These are phyloP conservation scores for Dicerorhinus sumatrensis DNA, from an alignment of 2,113 vertebrate genomes.

Conservation along the genomic window DNA sequence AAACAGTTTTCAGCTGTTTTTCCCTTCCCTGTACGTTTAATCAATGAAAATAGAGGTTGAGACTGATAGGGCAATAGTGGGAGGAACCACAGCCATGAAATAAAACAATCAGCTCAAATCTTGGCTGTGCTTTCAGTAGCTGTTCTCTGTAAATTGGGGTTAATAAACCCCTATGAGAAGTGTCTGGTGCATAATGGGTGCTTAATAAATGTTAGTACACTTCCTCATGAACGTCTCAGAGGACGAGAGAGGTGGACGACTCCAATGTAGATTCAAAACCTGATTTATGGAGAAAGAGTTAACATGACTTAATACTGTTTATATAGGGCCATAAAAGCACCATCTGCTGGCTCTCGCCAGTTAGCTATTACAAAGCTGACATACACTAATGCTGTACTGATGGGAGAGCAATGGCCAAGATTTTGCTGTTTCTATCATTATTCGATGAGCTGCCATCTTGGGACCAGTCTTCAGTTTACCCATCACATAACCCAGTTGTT, in stretches of 20 bases:
- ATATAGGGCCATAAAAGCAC: slow-evolving; percentile 76
- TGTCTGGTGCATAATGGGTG: background rate
- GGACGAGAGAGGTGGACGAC: slow-evolving; percentile 25
- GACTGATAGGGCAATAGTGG: background rate
- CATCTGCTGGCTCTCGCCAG: slow-evolving; percentile 73
- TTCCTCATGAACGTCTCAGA: slow-evolving; percentile 60
- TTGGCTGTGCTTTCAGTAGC: slow-evolving; percentile 21
- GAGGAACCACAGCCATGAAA: background rate
- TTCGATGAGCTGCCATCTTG: slow-evolving; percentile 46
- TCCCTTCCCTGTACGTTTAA: background rate
- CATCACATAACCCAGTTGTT: slow-evolving; percentile 69
- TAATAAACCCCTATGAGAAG: slow-evolving; percentile 44
- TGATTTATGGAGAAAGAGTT: slow-evolving; percentile 80
- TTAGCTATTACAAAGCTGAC: slow-evolving; percentile 64
- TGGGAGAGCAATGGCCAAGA: slow-evolving; percentile 26
- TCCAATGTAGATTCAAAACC: slow-evolving; percentile 30
- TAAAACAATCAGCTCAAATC: background rate
- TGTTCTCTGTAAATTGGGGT: slow-evolving; percentile 17
- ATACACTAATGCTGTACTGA: slow-evolving; percentile 14
- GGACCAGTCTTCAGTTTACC: slow-evolving; percentile 65
- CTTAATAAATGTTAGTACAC: slow-evolving; percentile 44
- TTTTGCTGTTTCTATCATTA: slow-evolving; percentile 69
- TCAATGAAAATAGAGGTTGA: background rate
- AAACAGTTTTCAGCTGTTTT: background rate
- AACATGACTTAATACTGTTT: slow-evolving; percentile 82